phyloP scores from a whole-genome alignment of 2,113 vertebrate species.

The Plecotus auritus region DNA sequence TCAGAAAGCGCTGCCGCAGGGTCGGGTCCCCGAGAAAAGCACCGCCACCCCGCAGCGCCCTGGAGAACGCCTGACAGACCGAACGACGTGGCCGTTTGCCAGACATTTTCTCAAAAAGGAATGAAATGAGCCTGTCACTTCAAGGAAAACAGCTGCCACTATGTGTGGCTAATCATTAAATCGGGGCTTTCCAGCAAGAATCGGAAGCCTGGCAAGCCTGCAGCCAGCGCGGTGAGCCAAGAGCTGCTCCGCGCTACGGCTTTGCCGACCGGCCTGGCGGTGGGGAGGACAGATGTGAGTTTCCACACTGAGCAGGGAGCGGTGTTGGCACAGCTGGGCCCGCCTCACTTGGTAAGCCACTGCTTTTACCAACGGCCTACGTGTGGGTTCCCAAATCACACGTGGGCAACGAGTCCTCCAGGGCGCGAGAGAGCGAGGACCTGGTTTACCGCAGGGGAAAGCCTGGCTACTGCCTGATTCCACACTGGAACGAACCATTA shows the following conservation, averaged over 20 bases:
- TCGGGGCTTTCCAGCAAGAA: not conserved
- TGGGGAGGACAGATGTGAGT: fast-evolving
- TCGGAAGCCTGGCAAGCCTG: not conserved
- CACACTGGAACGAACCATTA: too few species aligned
- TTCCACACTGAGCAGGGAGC: not conserved
- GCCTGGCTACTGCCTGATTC: too few species aligned
- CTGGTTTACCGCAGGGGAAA: too few species aligned
- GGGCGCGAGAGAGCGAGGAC: too few species aligned
- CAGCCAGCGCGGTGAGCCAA: not conserved
- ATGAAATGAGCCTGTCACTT: not conserved
- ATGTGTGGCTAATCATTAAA: not conserved
- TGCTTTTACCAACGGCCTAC: too few species aligned
- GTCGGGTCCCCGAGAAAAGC: too few species aligned
- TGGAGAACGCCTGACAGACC: not conserved
- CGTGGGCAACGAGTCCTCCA: too few species aligned
- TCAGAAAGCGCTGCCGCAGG: fast-evolving
- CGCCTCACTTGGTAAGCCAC: not conserved
- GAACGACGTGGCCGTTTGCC: not conserved
- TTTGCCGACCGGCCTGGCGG: too few species aligned
- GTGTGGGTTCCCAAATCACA: too few species aligned
- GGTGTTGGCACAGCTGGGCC: not conserved
- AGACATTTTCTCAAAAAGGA: not conserved
- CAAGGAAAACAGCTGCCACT: not conserved
- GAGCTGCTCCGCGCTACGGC: too few species aligned
- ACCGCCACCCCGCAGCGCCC: too few species aligned